These are phyloP conservation scores for Furcifer pardalis DNA, from an alignment of 2,797 vertebrate species.

Conservation along the genomic window DNA sequence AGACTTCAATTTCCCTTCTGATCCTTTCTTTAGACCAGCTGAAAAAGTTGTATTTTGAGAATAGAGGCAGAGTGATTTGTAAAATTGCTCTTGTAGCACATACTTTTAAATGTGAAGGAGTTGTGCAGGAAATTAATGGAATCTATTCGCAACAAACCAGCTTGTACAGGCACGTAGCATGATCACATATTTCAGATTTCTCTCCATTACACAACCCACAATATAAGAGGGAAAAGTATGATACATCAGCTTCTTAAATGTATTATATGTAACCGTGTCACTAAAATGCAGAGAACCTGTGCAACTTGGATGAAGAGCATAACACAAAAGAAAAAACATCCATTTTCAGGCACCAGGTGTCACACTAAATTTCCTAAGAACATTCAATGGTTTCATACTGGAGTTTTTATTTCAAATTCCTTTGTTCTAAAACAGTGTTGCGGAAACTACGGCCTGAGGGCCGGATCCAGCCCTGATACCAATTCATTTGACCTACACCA, in stretches of 20 bases:
- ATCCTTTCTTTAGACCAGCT: neutral
- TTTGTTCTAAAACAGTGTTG: too few species aligned
- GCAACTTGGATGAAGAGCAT: too few species aligned
- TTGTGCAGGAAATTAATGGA: neutral
- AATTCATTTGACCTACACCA: too few species aligned
- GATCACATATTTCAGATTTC: neutral
- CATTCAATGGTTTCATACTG: too few species aligned
- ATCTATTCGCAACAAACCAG: neutral
- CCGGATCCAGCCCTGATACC: too few species aligned
- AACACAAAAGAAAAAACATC: too few species aligned
- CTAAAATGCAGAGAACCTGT: neutral
- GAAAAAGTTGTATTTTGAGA: constrained; percentile 37
- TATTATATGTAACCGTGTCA: neutral
- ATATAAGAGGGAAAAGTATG: neutral
- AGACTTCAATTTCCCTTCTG: neutral
- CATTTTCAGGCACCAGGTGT: too few species aligned
- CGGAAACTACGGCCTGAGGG: too few species aligned
- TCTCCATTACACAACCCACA: too few species aligned
- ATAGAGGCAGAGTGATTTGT: constrained; percentile 46
- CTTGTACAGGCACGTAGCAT: neutral
- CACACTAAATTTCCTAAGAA: too few species aligned
- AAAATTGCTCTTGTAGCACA: constrained; percentile 46
- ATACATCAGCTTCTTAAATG: neutral
- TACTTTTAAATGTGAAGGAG: neutral
- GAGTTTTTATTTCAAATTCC: too few species aligned